phyloP scores from a whole-genome alignment of 2,797 vertebrate species.

The Neomorphus geoffroyi region DNA sequence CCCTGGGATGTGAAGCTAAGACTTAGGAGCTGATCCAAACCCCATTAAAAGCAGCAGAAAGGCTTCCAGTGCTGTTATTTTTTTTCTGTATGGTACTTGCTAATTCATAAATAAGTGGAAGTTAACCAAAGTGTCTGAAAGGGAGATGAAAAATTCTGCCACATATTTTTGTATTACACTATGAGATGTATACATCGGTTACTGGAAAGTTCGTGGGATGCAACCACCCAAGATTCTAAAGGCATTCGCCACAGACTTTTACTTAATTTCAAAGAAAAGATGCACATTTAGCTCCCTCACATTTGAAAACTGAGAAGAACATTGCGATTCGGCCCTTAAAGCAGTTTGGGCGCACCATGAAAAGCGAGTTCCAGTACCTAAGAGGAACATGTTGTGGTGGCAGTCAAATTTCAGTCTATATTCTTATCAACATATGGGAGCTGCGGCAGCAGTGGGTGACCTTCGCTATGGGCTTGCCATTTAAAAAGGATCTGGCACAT shows the following conservation, averaged over 20 bases:
- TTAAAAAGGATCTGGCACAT: background rate
- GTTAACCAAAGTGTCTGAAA: background rate
- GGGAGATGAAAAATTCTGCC: background rate
- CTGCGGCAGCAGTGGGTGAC: background rate
- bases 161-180: background rate
- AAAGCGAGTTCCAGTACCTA: background rate
- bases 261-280: background rate
- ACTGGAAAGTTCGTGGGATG: background rate
- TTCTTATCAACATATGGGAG: background rate
- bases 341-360: background rate
- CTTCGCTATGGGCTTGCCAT: background rate
- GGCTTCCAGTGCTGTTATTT: background rate
- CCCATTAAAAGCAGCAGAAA: background rate
- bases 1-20: background rate
- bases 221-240: background rate
- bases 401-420: background rate
- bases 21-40: background rate
- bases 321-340: slow-evolving; percentile 3
- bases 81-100: background rate
- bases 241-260: background rate
- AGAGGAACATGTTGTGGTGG: background rate
- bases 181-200: background rate
- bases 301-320: background rate
- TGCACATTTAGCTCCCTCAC: background rate
- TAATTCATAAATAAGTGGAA: background rate